Percentiles rank a stretch among this genome's conserved stretches.
phyloP scores from a whole-genome alignment of 2,797 vertebrate species.

The Mallotus villosus region DNA sequence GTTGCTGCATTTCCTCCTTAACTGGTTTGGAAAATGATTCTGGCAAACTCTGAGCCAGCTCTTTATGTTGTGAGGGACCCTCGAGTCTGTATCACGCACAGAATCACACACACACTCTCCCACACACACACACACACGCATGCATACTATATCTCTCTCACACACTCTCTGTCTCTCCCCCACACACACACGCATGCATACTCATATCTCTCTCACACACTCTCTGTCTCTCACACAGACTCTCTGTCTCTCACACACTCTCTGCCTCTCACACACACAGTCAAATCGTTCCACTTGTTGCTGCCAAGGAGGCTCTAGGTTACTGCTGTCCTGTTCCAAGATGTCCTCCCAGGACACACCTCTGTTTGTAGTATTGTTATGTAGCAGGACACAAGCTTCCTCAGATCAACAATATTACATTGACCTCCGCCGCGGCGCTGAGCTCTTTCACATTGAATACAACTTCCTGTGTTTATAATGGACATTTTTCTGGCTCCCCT shows the following conservation, averaged over 20 bases:
- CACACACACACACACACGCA: not conserved
- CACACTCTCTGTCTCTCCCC: not conserved
- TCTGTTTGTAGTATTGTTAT: slow-evolving; percentile 76
- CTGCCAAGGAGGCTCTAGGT: slow-evolving; percentile 17
- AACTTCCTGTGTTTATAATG: slow-evolving; percentile 74
- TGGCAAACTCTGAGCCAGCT: not conserved
- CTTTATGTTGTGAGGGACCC: not conserved
- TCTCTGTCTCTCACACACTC: not conserved
- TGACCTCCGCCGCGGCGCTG: slow-evolving; percentile 66
- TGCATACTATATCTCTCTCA: not conserved
- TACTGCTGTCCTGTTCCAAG: slow-evolving; percentile 35
- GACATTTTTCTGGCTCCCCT: slow-evolving; percentile 50
- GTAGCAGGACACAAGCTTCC: slow-evolving; percentile 71
- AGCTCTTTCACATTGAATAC: slow-evolving; percentile 68
- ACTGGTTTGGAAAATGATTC: not conserved
- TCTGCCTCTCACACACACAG: too few species aligned
- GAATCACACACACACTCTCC: not conserved
- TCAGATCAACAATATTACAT: slow-evolving; percentile 81
- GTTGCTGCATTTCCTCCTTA: not conserved
- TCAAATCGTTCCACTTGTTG: slow-evolving; percentile 61
- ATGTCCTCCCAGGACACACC: slow-evolving; percentile 57
- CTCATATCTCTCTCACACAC: too few species aligned
- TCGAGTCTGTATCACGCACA: not conserved
- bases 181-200: not conserved
- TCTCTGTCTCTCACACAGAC: not conserved